phyloP scores from a whole-genome alignment of 2,888 invertebrate species.

The Chymomyza caudatula region DNA sequence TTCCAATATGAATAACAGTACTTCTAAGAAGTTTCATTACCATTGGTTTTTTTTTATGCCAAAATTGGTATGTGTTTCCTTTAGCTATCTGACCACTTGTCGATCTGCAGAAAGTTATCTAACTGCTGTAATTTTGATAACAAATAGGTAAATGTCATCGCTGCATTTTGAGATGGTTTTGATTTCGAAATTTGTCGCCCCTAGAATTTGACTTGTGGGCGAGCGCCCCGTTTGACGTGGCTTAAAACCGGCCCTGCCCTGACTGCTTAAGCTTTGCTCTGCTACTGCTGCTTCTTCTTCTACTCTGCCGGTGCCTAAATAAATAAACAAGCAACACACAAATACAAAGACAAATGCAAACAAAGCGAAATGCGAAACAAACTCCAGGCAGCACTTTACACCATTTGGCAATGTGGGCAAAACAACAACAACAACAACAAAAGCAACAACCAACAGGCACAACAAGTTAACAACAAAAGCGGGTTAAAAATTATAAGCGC shows the following conservation, averaged over 20 bases:
- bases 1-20: too few species aligned
- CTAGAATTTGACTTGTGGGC: too few species aligned
- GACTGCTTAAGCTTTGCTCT: background rate
- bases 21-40: too few species aligned
- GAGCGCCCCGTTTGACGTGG: too few species aligned
- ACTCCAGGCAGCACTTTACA: slow-evolving; percentile 52
- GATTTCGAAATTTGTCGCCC: too few species aligned
- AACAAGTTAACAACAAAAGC: slow-evolving; percentile 25
- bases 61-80: too few species aligned
- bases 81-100: too few species aligned
- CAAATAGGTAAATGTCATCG: too few species aligned
- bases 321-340: slow-evolving; percentile 57
- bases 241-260: slow-evolving; percentile 9
- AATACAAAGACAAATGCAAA: slow-evolving; percentile 59
- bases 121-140: too few species aligned
- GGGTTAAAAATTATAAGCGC: slow-evolving; percentile 45
- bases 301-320: slow-evolving; percentile 27
- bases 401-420: slow-evolving; percentile 38
- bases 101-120: too few species aligned
- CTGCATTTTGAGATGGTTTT: too few species aligned
- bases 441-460: slow-evolving; percentile 3
- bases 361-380: slow-evolving; percentile 30
- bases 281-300: background rate
- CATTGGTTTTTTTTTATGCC: too few species aligned
- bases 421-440: slow-evolving; percentile 23